These are phyloP conservation scores for Uromys caudimaculatus DNA, from an alignment of 2,797 vertebrate species.

Conservation along the genomic window DNA sequence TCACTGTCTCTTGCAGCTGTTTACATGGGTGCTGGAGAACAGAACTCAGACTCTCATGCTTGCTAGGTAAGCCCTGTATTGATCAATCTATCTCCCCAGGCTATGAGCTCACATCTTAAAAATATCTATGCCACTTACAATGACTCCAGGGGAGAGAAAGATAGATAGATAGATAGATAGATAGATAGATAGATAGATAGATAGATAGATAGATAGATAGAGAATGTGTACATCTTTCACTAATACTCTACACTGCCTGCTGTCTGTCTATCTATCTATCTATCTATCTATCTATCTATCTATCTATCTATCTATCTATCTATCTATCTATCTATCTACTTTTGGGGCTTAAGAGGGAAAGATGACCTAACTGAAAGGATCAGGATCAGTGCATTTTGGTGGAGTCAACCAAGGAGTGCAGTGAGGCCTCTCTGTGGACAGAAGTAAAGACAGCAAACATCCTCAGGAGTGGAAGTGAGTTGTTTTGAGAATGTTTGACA, in stretches of 20 bases:
- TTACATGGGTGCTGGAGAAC: neutral
- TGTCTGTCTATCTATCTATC: neutral
- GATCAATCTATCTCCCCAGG: neutral
- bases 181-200: neutral
- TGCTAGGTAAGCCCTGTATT: neutral
- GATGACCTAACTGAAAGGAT: neutral
- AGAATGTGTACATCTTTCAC: neutral
- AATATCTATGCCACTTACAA: neutral
- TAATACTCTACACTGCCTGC: neutral
- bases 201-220: accelerated
- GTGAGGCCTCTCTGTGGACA: neutral
- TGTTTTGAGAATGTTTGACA: neutral
- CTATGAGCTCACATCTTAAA: neutral
- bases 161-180: neutral
- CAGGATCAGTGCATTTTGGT: neutral
- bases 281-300: no score
- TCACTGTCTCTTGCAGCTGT: no score
- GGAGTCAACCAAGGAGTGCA: neutral
- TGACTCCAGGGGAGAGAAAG: neutral
- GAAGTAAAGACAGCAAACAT: neutral
- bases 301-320: no score
- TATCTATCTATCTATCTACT: neutral
- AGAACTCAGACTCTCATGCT: neutral
- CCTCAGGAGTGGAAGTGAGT: neutral
- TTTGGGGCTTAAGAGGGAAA: neutral